Evolutionary conservation across 2,888 invertebrate genomes (phyloP).

Genomic region (Scelioninae gen. 2): DNA sequence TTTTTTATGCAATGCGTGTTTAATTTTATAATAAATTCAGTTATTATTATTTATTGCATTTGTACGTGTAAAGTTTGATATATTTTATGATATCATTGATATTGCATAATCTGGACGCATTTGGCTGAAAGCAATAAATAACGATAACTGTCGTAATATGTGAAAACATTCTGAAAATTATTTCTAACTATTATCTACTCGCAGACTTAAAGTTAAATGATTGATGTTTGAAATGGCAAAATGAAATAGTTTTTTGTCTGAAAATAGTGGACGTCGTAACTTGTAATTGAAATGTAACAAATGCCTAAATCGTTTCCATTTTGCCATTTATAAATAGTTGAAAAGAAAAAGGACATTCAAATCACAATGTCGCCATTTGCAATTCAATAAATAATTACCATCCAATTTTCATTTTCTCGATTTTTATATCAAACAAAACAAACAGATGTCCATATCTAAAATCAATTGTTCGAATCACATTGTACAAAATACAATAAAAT

Average conservation of each 20-base stretch:
- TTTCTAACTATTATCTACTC: not conserved
- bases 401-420: slow-evolving; percentile 18
- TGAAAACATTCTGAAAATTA: not conserved
- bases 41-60: slow-evolving; percentile 15
- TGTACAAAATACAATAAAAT: slow-evolving; percentile 46
- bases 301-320: not conserved
- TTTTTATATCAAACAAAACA: slow-evolving; percentile 37
- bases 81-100: not conserved
- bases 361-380: slow-evolving; percentile 28
- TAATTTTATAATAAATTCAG: slow-evolving; percentile 7
- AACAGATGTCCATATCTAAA: slow-evolving; percentile 10
- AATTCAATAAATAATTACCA: slow-evolving; percentile 36
- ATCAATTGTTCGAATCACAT: slow-evolving; percentile 31
- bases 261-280: too few species aligned
- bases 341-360: slow-evolving; percentile 6
- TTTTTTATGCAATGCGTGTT: slow-evolving; percentile 20
- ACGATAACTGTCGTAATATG: not conserved
- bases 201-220: slow-evolving; percentile 13
- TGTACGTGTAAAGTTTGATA: slow-evolving; percentile 5
- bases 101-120: not conserved
- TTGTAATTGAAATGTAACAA: too few species aligned
- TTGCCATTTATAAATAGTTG: not conserved
- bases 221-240: not conserved
- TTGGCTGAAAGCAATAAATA: slow-evolving; percentile 3
- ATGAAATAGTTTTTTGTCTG: not conserved